Evolutionary conservation across 2,113 vertebrate genomes (phyloP).

Genomic region (Cephalopterus ornatus): DNA sequence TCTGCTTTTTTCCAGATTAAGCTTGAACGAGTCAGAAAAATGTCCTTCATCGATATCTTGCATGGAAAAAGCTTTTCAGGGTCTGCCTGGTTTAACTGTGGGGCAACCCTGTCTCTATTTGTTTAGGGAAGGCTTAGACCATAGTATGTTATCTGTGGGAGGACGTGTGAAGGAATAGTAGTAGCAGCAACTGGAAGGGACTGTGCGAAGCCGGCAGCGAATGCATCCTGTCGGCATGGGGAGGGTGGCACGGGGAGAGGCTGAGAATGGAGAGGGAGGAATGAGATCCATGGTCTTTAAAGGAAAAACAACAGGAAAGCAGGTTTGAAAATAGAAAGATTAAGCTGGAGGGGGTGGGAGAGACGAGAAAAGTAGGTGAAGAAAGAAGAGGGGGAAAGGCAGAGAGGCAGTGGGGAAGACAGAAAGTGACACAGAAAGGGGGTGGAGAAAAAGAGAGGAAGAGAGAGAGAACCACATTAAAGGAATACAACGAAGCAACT

Average conservation of each 20-base stretch:
- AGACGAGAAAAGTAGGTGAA: conserved; percentile 66
- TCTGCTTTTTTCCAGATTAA: not conserved
- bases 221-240: not conserved
- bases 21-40: not conserved
- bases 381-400: conserved; percentile 55
- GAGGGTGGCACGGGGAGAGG: not conserved
- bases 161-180: not conserved
- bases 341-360: conserved; percentile 55
- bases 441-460: conserved; percentile 51
- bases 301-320: conserved; percentile 32
- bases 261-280: not conserved
- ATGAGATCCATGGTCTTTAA: conserved; percentile 38
- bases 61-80: not conserved
- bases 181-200: not conserved
- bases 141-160: not conserved
- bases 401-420: conserved; percentile 3
- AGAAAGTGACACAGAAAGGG: conserved; percentile 58
- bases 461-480: conserved; percentile 37
- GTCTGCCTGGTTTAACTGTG: not conserved
- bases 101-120: not conserved
- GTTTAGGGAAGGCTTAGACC: not conserved
- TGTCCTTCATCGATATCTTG: not conserved
- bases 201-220: not conserved
- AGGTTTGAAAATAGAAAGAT: conserved; percentile 62
- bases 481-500: conserved; percentile 29